A percentile compares a stretch with the other conserved stretches of the same genome.
These are phyloP conservation scores for Simalia tracyae DNA, from an alignment of 2,797 vertebrate genomes.

Conservation along the genomic window DNA sequence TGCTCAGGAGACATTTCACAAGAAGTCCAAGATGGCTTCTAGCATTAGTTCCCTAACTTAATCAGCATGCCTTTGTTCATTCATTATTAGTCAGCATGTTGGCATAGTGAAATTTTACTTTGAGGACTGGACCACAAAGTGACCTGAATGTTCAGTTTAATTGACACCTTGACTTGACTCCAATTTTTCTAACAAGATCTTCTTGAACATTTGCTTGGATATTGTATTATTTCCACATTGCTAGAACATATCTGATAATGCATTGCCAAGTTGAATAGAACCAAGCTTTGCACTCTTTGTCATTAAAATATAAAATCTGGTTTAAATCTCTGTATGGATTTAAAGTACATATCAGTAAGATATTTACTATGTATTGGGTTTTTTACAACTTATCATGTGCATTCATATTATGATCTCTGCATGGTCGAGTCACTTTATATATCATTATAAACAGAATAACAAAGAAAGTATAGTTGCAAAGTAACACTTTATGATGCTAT, in stretches of 20 bases:
- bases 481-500: constrained; percentile 48
- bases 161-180: constrained; percentile 42
- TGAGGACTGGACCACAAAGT: constrained; percentile 23
- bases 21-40: not conserved
- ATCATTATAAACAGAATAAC: constrained; percentile 27
- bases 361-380: constrained; percentile 39
- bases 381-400: not conserved
- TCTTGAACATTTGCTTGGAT: not conserved
- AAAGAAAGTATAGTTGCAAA: constrained; percentile 52
- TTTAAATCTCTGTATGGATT: constrained; percentile 54
- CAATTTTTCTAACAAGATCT: constrained; percentile 52
- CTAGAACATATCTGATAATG: constrained; percentile 5
- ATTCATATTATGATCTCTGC: constrained; percentile 47
- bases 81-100: not conserved
- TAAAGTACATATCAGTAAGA: constrained; percentile 49
- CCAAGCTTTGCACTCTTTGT: constrained; percentile 28
- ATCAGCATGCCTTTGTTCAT: not conserved
- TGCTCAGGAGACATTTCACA: not conserved
- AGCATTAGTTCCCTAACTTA: not conserved
- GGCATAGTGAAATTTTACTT: constrained; percentile 32
- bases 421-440: constrained; percentile 52
- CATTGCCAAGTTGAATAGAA: constrained; percentile 9
- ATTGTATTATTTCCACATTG: constrained; percentile 23
- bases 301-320: constrained; percentile 24
- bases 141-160: constrained; percentile 16